Percentiles rank a stretch among this genome's conserved stretches.
These are phyloP conservation scores for Zenarchopterus dispar DNA, from an alignment of 2,797 vertebrate genomes.

Conservation along the genomic window DNA sequence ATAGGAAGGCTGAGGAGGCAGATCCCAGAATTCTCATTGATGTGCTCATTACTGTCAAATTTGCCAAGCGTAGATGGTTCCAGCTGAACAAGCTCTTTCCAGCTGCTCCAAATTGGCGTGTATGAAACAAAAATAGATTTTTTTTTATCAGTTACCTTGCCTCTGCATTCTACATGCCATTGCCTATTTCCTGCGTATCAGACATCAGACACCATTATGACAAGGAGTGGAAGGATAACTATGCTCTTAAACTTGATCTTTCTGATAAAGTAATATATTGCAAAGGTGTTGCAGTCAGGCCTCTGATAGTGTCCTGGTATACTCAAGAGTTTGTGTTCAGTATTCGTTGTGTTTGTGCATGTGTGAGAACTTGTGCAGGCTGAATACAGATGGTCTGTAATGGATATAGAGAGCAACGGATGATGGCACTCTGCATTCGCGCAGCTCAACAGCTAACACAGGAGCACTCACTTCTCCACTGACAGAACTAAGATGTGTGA, in stretches of 20 bases:
- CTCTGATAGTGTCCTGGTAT: constrained; percentile 49
- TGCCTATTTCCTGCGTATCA: constrained; percentile 50
- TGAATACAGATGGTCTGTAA: constrained; percentile 61
- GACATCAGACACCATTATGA: constrained; percentile 51
- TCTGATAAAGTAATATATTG: constrained; percentile 60
- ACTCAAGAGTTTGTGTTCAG: constrained; percentile 46
- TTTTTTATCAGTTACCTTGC: constrained; percentile 65
- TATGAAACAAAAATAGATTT: constrained; percentile 60
- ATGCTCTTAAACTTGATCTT: constrained; percentile 51
- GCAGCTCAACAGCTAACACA: constrained; percentile 35
- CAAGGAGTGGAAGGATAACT: constrained; percentile 52
- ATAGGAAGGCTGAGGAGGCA: constrained; percentile 63
- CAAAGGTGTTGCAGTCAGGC: constrained; percentile 47
- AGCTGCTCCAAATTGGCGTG: constrained; percentile 65
- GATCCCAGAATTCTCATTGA: constrained; percentile 60
- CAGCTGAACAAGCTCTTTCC: constrained; percentile 31
- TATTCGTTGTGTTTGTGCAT: constrained; percentile 16
- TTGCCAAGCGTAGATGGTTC: constrained; percentile 30
- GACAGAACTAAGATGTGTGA: constrained; percentile 26
- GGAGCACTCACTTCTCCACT: constrained; percentile 39
- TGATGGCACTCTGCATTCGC: constrained; percentile 44
- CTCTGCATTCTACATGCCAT: constrained; percentile 63
- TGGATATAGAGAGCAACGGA: constrained; percentile 44
- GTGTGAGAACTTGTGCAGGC: constrained; percentile 23
- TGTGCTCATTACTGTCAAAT: constrained; percentile 68